These are phyloP conservation scores for Gobio occitaniae DNA, from an alignment of 2,797 vertebrate species.

Conservation along the genomic window DNA sequence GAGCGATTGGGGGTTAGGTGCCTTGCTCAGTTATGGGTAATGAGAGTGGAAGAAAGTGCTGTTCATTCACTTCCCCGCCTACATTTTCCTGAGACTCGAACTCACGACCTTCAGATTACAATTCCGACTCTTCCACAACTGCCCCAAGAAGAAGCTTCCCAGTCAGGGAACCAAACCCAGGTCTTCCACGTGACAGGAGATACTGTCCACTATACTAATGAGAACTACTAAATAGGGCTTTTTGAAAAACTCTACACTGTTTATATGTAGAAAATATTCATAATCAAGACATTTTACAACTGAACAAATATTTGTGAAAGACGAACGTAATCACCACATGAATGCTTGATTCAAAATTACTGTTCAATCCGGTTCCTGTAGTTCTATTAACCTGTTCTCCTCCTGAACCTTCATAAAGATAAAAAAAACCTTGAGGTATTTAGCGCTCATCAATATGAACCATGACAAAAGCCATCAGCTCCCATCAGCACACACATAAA, in stretches of 20 bases:
- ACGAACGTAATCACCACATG: conserved; percentile 41
- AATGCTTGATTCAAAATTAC: conserved; percentile 13
- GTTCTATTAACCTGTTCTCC: conserved; percentile 54
- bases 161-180: too few species aligned
- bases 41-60: too few species aligned
- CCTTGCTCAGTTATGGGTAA: too few species aligned
- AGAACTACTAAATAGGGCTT: not conserved
- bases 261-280: not conserved
- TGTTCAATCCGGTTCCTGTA: conserved; percentile 44
- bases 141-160: too few species aligned
- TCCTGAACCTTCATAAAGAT: conserved; percentile 42
- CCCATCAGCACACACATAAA: conserved; percentile 65
- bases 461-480: conserved; percentile 62
- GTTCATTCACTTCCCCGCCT: too few species aligned
- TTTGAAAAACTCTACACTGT: not conserved
- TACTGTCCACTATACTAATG: too few species aligned
- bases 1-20: too few species aligned
- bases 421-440: conserved; percentile 53
- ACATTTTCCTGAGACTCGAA: too few species aligned
- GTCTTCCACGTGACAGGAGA: too few species aligned
- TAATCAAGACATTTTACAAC: not conserved
- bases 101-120: too few species aligned
- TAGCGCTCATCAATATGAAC: conserved; percentile 45
- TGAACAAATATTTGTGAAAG: conserved; percentile 33
- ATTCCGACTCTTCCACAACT: too few species aligned